Evolutionary conservation across 2,888 invertebrate species (phyloP).

Genomic region (Ennomos erosarius): DNA sequence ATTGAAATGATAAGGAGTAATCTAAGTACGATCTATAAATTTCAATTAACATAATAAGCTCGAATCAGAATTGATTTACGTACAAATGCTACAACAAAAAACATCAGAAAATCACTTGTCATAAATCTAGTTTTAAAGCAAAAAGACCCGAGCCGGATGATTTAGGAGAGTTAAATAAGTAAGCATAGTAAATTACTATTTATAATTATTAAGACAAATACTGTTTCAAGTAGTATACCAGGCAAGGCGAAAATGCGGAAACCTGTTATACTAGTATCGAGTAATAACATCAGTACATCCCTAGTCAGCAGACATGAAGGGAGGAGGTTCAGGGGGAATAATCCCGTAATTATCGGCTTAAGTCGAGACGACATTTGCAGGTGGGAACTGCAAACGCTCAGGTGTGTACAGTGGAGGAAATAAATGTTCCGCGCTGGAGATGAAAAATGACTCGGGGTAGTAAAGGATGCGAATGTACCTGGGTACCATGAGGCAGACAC

Average conservation of each 20-base stretch:
- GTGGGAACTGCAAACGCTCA: conserved; percentile 65
- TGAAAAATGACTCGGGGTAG: conserved; percentile 18
- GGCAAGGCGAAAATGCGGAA: conserved; percentile 18
- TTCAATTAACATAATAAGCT: too few species aligned
- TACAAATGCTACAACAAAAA: too few species aligned
- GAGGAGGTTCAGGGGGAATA: conserved; percentile 54
- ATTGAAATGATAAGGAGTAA: too few species aligned
- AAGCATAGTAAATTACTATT: too few species aligned
- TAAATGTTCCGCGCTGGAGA: conserved; percentile 22
- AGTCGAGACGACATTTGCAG: conserved; percentile 80
- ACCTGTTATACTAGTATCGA: conserved; percentile 12
- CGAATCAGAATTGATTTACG: too few species aligned
- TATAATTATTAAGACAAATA: too few species aligned
- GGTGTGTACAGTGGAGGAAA: conserved; percentile 50
- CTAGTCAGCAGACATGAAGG: conserved; percentile 35
- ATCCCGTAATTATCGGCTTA: conserved; percentile 84
- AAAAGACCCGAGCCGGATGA: too few species aligned
- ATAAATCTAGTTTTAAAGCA: too few species aligned
- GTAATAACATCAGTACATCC: conserved; percentile 11
- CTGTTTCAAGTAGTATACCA: too few species aligned
- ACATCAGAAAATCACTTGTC: too few species aligned
- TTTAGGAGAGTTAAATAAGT: too few species aligned
- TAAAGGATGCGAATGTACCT: conserved; percentile 29
- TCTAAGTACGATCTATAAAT: too few species aligned
- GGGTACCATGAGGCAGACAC: conserved; percentile 2